Evolutionary conservation across 2,797 vertebrate species (phyloP).

Genomic region (Netta rufina): DNA sequence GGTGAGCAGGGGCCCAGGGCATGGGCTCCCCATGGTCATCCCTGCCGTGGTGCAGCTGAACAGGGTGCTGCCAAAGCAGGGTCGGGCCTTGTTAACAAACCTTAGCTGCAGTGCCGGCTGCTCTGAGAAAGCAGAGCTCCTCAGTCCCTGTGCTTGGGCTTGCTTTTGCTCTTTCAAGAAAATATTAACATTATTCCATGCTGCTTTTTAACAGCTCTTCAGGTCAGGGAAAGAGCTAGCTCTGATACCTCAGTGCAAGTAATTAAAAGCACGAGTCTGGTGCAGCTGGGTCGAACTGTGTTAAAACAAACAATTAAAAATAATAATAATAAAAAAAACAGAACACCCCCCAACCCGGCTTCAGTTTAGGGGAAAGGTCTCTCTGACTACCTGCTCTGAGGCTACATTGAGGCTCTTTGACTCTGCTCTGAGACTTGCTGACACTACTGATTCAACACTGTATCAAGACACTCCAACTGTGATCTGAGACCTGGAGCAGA

Average conservation of each 20-base stretch:
- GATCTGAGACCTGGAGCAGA: slow-evolving; percentile 70
- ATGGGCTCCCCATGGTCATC: accelerated
- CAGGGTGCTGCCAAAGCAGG: not conserved
- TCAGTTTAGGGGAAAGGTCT: slow-evolving; percentile 43
- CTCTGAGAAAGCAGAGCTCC: not conserved
- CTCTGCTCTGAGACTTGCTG: slow-evolving; percentile 69
- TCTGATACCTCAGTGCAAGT: slow-evolving; percentile 1
- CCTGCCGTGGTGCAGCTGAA: not conserved
- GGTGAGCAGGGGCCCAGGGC: not conserved
- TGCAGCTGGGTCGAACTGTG: not conserved
- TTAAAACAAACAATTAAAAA: slow-evolving; percentile 53
- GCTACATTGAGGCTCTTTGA: slow-evolving; percentile 47
- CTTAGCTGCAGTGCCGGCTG: not conserved
- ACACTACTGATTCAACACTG: slow-evolving; percentile 69
- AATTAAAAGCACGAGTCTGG: slow-evolving; percentile 1
- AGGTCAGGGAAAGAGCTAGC: not conserved
- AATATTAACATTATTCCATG: slow-evolving; percentile 36
- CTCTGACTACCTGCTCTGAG: slow-evolving; percentile 43
- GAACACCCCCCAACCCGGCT: not conserved
- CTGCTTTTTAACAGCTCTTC: slow-evolving; percentile 31
- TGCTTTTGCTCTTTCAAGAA: not conserved
- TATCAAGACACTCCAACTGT: slow-evolving; percentile 75
- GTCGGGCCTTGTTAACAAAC: not conserved
- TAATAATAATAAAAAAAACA: not conserved
- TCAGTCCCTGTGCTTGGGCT: not conserved